Base-by-base conservation (phyloP, 2,888 invertebrate species). In the Hirtodrosophila cameraria region DNA sequence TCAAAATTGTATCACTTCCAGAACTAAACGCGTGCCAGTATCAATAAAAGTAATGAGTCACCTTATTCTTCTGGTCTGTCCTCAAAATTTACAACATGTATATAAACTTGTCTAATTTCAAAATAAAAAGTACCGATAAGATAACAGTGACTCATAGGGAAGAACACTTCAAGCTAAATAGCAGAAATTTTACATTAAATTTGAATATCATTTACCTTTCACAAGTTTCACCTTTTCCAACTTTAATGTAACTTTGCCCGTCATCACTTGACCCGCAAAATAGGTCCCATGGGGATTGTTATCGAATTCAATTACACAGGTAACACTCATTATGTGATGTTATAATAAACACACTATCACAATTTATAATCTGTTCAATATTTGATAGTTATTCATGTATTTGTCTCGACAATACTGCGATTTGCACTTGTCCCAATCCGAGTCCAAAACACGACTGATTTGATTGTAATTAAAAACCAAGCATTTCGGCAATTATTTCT, bases 241-340 rank as follows among this genome's bases (percentile, higher is more conserved):
- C 5, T 75, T 77, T 1, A 89, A 36, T 2, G 75, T 81, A 8
- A 89, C 67, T 35, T 68, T 73, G 2, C 88, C 87, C 12, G 76
- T 71, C 4, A 90, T 43, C 1, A 80, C 75, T 72, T 90, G 89
- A 1, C 90, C 90, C 23, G 87, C 84, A 45, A 87, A 89, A 53
- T 78, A 90, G 2, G 85, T 86, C n/a, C 88, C 88, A 52, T 86
- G 58, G 3, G 87, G 78, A 83, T 89, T 90, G 50, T 88, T 82
- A 63, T 90, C 89, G 45, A 90, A 90, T 2, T 80, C 76, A 53
- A 90, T 89, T 65, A 88, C 75, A 49, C 89, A 89, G n/a, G 57
- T 81, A 15, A 88, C 84, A 54, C 71, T 78, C 90, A 89, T 89
- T 55, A 27, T 66, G 20, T 9, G 20, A 33, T 36, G 30, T 77